Evolutionary conservation across 2,888 invertebrate species (phyloP).

Genomic region (Proisotoma minuta): DNA sequence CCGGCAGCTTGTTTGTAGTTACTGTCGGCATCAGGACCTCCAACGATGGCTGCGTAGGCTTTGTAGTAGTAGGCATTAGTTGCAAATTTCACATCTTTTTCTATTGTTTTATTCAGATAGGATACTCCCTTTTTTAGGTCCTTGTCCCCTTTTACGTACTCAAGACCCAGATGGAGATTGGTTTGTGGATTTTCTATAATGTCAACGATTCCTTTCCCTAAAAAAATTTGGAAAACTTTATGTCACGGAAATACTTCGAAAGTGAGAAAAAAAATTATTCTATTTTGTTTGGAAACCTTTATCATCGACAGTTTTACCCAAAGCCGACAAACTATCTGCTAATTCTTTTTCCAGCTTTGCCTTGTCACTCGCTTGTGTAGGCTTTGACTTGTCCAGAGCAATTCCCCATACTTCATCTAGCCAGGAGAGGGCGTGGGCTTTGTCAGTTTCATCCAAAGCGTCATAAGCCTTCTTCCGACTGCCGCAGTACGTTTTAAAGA

Average conservation of each 20-base stretch:
- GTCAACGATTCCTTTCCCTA: neutral
- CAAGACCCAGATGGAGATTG: neutral
- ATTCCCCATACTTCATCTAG: neutral
- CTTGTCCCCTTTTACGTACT: neutral
- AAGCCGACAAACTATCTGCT: neutral
- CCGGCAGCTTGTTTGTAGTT: neutral
- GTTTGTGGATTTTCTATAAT: neutral
- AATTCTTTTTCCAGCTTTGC: neutral
- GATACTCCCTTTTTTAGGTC: neutral
- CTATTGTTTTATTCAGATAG: neutral
- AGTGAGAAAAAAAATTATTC: too few relatives aligned
- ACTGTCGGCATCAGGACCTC: neutral
- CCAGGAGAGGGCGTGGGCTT: neutral
- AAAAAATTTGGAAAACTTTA: too few relatives aligned
- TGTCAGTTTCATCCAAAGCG: neutral
- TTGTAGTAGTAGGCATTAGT: neutral
- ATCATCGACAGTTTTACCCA: neutral
- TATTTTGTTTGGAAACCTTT: too few relatives aligned
- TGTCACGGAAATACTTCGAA: too few relatives aligned
- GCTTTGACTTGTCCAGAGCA: neutral
- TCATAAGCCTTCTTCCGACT: neutral
- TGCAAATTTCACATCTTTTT: neutral
- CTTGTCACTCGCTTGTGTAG: neutral
- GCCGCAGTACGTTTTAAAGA: conserved; percentile 16
- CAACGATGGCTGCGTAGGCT: neutral